Evolutionary conservation across 1,140 invertebrate genomes (phyloP), one percentile per base, ranked within the genome.

Genomic region (Leptinotarsa texana): DNA sequence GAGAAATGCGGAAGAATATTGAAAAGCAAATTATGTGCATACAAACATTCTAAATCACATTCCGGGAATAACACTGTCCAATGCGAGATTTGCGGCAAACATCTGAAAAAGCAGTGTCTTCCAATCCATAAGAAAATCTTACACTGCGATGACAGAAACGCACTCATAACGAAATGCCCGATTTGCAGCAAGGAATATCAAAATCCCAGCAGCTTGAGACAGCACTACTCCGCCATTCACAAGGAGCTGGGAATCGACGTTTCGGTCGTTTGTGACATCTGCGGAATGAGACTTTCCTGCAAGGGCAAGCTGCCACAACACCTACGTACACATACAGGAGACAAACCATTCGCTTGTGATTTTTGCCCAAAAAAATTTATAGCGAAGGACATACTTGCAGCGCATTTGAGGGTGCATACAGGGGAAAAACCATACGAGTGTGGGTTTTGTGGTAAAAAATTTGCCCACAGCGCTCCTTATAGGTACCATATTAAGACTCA

Each of bases 391-490:
- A 73, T 74, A 13, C 63, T 80, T 5, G 57, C 65, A 5, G 74
- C 69, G 27, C 94, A 95, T 82, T 93, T 94, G 91, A 88, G 93
- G 57, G 89, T 90, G 70, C 93, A 95, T 78, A 94, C 93, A 0
- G 93, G 93, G 1, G 92, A 95, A 81, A 94, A 93, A 81, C 93
- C 93, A 15, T 95, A 92, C 83, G 89, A 92, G 62, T 96, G 94
- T 85, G 85, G 89, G 6, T 87, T 91, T 27, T 95, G 94, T 82
- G 90, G 91, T 2, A 89, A 93, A 81, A 85, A 90, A 2, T 95
- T 95, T 80, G 93, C 92, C 0, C 92, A 94, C 81, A 90, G 91
- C 2, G 80, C 78, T 0, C 76, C 79, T 8, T 71, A 83, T 51
- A 70, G 69, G 22, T 63, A 66, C 18, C 75, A 76, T 24, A 69